Percentiles rank a stretch among this genome's conserved stretches.
Conservation (phyloP, 2,797 vertebrate species). For the Lacerta agilis region DNA sequence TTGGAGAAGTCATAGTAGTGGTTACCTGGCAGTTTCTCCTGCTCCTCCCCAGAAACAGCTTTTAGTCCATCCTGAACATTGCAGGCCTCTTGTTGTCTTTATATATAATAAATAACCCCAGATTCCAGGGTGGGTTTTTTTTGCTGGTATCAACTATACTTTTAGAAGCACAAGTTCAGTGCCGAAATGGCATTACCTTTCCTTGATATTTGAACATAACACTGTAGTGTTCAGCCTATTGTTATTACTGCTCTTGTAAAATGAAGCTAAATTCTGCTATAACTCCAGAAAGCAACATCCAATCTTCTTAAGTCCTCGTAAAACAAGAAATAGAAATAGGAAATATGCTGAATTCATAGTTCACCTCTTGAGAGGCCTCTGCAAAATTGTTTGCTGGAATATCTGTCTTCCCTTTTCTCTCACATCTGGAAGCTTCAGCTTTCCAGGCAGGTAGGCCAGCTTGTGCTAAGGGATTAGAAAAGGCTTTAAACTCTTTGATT, state of each 20-base stretch:
- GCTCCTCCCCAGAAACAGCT: not conserved
- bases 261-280: conserved; percentile 37
- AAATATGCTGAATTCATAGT: conserved; percentile 46
- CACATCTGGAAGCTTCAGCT: conserved; percentile 43
- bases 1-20: not conserved
- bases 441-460: conserved; percentile 25
- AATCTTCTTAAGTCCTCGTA: conserved; percentile 46
- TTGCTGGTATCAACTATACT: conserved; percentile 55
- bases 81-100: conserved; percentile 14
- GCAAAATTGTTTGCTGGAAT: conserved; percentile 33
- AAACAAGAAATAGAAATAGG: conserved; percentile 13
- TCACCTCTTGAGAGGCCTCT: not conserved
- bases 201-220: conserved; percentile 59
- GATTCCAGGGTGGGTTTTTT: conserved; percentile 1
- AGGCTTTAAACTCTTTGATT: conserved; percentile 48
- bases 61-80: conserved; percentile 22
- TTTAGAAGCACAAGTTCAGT: conserved; percentile 60
- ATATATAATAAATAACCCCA: not conserved
- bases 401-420: not conserved
- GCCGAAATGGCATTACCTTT: conserved; percentile 58
- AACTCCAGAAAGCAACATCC: conserved; percentile 46
- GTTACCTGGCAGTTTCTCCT: not conserved
- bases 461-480: conserved; percentile 6
- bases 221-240: conserved; percentile 11
- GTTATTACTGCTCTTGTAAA: not conserved